Conservation (phyloP, 2,888 invertebrate species). For the Chloroclystis v-ata region DNA sequence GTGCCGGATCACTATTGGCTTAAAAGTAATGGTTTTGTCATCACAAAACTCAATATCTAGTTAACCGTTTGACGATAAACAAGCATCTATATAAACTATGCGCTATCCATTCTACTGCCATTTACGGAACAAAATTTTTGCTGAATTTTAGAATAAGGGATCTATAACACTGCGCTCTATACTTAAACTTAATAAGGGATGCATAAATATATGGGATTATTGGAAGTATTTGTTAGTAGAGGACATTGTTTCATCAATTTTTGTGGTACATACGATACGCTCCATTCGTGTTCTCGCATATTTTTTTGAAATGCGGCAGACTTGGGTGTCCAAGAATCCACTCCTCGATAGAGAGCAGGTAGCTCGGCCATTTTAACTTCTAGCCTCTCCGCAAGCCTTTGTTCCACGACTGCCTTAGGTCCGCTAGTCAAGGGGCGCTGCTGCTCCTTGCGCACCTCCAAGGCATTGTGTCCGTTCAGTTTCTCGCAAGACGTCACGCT, state of each 20-base stretch:
- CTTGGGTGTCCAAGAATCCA: slow-evolving; percentile 87
- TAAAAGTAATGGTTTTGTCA: background rate
- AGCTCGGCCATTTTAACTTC: slow-evolving; percentile 78
- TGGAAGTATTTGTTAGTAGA: background rate
- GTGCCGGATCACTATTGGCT: background rate
- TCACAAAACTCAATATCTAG: no score
- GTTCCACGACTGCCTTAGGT: slow-evolving; percentile 65
- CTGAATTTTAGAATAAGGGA: background rate
- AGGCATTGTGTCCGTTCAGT: slow-evolving; percentile 57
- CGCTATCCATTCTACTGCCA: background rate
- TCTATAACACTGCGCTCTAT: background rate
- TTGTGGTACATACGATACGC: slow-evolving; percentile 73
- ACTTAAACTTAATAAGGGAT: no score
- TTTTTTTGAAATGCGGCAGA: slow-evolving; percentile 78
- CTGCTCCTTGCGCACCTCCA: slow-evolving; percentile 63
- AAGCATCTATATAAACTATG: no score
- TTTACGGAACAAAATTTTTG: background rate
- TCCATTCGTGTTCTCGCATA: slow-evolving; percentile 78
- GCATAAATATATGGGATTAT: background rate
- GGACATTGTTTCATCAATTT: slow-evolving; percentile 19
- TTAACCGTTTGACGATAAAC: no score
- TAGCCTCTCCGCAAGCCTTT: slow-evolving; percentile 69
- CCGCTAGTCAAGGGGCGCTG: slow-evolving; percentile 64
- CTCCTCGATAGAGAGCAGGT: slow-evolving; percentile 84
- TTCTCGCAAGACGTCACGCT: slow-evolving; percentile 73